Percentiles rank a stretch among this genome's conserved stretches.
Evolutionary conservation across 1,140 invertebrate species (phyloP).

Genomic region (Brachystomella parvula): DNA sequence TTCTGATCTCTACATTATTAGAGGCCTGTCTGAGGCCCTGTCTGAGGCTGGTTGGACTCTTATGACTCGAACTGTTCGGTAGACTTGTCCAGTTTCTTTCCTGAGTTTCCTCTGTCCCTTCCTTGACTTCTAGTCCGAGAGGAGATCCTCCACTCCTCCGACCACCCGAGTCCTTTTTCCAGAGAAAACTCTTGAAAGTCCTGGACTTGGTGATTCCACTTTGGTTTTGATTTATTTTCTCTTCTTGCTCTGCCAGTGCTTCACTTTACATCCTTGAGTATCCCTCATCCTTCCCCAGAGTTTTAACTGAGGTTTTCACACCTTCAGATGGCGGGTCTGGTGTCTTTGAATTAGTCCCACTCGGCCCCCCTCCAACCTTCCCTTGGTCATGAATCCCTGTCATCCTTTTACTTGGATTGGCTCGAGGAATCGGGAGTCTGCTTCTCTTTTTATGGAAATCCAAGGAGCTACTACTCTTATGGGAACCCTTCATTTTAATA

Average conservation of each 20-base stretch:
- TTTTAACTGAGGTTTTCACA: too few species aligned
- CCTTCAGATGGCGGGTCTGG: too few species aligned
- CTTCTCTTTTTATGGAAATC: too few species aligned
- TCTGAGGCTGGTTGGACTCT: not conserved
- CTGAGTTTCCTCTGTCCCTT: slow-evolving; percentile 17
- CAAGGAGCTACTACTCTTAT: too few species aligned
- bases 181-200: slow-evolving; percentile 30
- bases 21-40: too few species aligned
- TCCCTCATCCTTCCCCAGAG: slow-evolving; percentile 31
- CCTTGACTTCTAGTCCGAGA: not conserved
- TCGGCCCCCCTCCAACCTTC: too few species aligned
- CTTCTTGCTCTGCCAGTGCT: slow-evolving; percentile 32
- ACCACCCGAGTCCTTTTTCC: not conserved
- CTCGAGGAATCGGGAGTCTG: too few species aligned
- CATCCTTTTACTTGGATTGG: too few species aligned
- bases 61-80: not conserved
- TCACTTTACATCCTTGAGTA: slow-evolving; percentile 36
- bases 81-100: slow-evolving; percentile 19
- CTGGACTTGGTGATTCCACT: slow-evolving; percentile 31
- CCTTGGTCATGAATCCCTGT: too few species aligned
- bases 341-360: too few species aligned
- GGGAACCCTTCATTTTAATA: too few species aligned
- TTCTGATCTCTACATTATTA: not conserved
- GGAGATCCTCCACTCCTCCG: too few species aligned
- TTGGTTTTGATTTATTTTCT: not conserved